Evolutionary conservation across 2,113 vertebrate genomes (phyloP).

Genomic region (Tychaedon coryphoeus): DNA sequence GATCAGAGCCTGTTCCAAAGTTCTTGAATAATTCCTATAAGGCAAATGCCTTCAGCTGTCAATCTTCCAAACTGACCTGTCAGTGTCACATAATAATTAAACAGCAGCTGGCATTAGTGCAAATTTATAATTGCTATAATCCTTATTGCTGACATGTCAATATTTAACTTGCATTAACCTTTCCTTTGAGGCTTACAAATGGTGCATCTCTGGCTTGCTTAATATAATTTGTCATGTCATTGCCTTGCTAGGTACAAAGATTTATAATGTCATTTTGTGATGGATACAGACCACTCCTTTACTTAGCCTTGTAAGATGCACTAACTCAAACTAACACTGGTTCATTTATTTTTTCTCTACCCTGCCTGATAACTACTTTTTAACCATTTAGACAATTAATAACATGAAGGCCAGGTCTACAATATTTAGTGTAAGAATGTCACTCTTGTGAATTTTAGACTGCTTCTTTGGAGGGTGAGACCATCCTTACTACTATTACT

Average conservation of each 20-base stretch:
- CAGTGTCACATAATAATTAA: conserved; percentile 70
- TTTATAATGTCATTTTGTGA: conserved; percentile 72
- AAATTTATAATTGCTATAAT: conserved; percentile 78
- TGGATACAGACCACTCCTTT: conserved; percentile 64
- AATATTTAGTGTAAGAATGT: background rate
- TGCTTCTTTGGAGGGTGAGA: background rate
- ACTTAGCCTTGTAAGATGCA: conserved; percentile 47
- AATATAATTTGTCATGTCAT: conserved; percentile 76
- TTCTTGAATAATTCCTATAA: conserved; percentile 21
- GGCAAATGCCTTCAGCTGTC: conserved; percentile 54
- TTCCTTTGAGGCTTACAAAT: conserved; percentile 77
- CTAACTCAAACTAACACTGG: background rate
- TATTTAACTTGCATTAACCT: conserved; percentile 84
- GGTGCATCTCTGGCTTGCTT: conserved; percentile 69
- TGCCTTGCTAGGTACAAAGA: conserved; percentile 70
- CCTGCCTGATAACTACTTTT: background rate
- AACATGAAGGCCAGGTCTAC: background rate
- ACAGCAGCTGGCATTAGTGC: conserved; percentile 53
- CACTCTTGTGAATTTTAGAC: conserved; percentile 18
- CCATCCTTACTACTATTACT: background rate
- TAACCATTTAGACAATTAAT: background rate
- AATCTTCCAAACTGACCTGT: conserved; percentile 54
- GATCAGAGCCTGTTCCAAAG: background rate
- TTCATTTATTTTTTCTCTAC: conserved; percentile 60
- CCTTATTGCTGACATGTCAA: conserved; percentile 80